These are phyloP conservation scores for Blennius ocellaris DNA, from an alignment of 2,113 vertebrate genomes.

Conservation along the genomic window DNA sequence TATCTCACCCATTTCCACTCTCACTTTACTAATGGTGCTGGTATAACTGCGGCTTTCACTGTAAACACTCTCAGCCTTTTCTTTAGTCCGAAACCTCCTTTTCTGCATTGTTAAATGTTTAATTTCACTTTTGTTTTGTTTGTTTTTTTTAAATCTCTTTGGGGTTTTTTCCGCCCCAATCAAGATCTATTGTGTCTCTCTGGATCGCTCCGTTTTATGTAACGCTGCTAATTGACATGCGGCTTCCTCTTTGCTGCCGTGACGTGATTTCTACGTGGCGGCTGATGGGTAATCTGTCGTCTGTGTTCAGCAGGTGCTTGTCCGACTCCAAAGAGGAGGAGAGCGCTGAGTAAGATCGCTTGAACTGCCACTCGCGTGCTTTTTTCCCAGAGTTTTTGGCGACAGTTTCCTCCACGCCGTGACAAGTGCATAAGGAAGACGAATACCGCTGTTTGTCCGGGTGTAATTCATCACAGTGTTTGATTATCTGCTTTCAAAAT, in stretches of 20 bases:
- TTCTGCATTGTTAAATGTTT: conserved; percentile 1
- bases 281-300: conserved; percentile 12
- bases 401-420: conserved; percentile 1
- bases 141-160: neutral
- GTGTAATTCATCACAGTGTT: neutral
- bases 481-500: neutral
- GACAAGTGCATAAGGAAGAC: conserved; percentile 3
- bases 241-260: neutral
- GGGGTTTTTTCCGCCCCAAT: conserved; percentile 10
- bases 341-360: conserved; percentile 8
- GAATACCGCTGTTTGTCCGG: neutral
- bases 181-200: conserved; percentile 3
- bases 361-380: conserved; percentile 40
- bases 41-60: conserved; percentile 10
- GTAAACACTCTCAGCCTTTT: conserved; percentile 6
- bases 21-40: conserved; percentile 17
- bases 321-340: conserved; percentile 1
- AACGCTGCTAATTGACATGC: conserved; percentile 11
- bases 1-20: conserved; percentile 9
- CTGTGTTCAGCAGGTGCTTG: conserved; percentile 39
- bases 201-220: neutral
- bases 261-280: neutral
- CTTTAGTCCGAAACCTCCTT: conserved; percentile 22
- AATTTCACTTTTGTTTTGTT: neutral
- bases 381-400: neutral